Base-by-base conservation (phyloP, 2,888 invertebrate species). In the Spialia ferax region DNA sequence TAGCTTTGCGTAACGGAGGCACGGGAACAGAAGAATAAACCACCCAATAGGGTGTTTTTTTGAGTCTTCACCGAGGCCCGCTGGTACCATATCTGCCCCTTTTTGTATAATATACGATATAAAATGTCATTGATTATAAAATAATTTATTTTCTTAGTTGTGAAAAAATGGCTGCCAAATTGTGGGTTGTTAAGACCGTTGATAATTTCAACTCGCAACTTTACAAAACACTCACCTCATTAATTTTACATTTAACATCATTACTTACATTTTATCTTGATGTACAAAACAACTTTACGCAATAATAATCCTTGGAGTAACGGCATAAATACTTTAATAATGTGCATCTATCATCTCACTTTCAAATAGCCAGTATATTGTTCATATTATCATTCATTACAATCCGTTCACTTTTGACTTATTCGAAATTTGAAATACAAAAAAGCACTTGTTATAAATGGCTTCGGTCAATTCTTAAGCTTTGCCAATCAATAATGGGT, bases 301-400 rank as follows among this genome's bases (percentile, higher is more conserved):
- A 50, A 61, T 15, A 50, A 32, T 50, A 22, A 18, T n/a, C 29
- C 50, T 61, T 50, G 22, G n/a, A 35, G 50, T 8, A 35, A 13
- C n/a, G 50, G 35, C 48, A 35, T 18, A 50, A 32, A 61, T 35
- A 35, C 61, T 32, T 22, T n/a, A 61, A 52, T 62, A 38, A 18
- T 26, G n/a, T 23, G 11, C 32, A 48, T 48, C 32, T 50, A 50
- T 32, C 50, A 23, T 52, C n/a, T 22, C 52, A 62, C 62, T 62
- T 52, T 62, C 62, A 52, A 62, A 62, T 29, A 20, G 61, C 29
- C 48, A 29, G 7, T 56, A 35, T 23, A 62, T 62, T 52, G 35
- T 62, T 52, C 62, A 52, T 23, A 23, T 50, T 62, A 62, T 62
- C 62, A 35, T n/a, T 15, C 32, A 61, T 35, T 52, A 3, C 35